A percentile compares a stretch with the other conserved stretches of the same genome.
Evolutionary conservation across 2,113 vertebrate genomes (phyloP).

Genomic region (Sapajus apella): DNA sequence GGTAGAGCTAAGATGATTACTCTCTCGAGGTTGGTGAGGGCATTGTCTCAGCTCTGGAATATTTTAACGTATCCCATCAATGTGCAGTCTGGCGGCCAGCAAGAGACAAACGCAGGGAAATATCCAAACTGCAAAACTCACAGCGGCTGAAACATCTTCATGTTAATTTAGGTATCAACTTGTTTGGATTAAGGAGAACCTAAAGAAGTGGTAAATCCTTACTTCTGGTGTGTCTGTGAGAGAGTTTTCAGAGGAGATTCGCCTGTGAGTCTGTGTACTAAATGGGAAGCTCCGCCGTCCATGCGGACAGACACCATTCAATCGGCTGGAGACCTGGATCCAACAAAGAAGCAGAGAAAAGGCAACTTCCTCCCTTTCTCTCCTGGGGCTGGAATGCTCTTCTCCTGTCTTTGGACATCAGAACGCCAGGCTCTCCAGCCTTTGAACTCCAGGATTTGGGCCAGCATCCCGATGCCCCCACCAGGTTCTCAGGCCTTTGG

Average conservation of each 20-base stretch:
- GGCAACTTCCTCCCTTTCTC: not conserved
- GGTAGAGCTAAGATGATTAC: too few species aligned
- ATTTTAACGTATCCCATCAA: not conserved
- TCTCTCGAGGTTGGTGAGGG: fast-evolving
- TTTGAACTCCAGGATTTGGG: not conserved
- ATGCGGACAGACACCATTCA: not conserved
- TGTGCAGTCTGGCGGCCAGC: too few species aligned
- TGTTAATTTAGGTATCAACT: not conserved
- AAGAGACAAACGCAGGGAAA: not conserved
- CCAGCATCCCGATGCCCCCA: not conserved
- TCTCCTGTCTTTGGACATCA: not conserved
- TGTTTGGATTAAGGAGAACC: not conserved
- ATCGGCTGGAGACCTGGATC: not conserved
- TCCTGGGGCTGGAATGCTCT: not conserved
- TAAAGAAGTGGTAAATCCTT: not conserved
- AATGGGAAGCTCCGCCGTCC: not conserved
- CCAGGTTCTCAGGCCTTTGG: not conserved
- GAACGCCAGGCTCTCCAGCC: not conserved
- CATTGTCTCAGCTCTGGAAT: not conserved
- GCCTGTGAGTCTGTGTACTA: not conserved
- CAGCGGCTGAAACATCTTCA: not conserved
- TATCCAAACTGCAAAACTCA: not conserved
- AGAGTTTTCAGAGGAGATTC: not conserved
- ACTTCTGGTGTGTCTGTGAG: not conserved
- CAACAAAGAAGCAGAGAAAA: not conserved